Conservation (phyloP, 2,888 invertebrate species). For the Cataglyphis altisquamis region DNA sequence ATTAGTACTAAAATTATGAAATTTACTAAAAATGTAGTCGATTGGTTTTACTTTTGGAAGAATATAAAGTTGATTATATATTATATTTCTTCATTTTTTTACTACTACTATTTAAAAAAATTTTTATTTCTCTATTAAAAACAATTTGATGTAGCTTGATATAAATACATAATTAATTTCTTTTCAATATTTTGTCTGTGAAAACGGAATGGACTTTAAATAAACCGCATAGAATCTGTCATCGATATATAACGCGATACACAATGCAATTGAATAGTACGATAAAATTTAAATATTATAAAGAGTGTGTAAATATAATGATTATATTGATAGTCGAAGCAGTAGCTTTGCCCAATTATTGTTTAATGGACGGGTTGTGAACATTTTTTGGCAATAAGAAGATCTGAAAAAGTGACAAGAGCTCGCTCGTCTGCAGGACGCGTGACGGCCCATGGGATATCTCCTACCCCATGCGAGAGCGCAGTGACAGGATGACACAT, state of each 20-base stretch:
- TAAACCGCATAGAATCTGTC: background rate
- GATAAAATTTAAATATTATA: background rate
- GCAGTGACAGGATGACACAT: conserved; percentile 86
- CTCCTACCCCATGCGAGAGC: conserved; percentile 77
- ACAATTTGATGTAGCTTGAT: background rate
- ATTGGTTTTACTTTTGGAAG: background rate
- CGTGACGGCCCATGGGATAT: conserved; percentile 79
- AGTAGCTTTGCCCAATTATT: conserved; percentile 19
- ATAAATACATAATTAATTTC: background rate
- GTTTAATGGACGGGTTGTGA: conserved; percentile 33
- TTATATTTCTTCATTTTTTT: background rate
- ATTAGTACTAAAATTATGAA: background rate
- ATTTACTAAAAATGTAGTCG: background rate
- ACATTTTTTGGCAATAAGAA: conserved; percentile 41
- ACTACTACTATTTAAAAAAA: too few species aligned
- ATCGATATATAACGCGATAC: background rate
- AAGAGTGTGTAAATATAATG: background rate
- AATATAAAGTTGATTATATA: background rate
- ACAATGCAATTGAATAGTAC: background rate
- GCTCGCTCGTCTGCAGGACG: conserved; percentile 59
- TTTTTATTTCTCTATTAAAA: background rate
- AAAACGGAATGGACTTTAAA: background rate
- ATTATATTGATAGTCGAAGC: conserved; percentile 3
- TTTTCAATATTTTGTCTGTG: background rate
- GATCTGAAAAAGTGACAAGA: conserved; percentile 56